Evolutionary conservation across 23 tunicate species (phyloP).

Genomic region (Oikopleura dioica): DNA sequence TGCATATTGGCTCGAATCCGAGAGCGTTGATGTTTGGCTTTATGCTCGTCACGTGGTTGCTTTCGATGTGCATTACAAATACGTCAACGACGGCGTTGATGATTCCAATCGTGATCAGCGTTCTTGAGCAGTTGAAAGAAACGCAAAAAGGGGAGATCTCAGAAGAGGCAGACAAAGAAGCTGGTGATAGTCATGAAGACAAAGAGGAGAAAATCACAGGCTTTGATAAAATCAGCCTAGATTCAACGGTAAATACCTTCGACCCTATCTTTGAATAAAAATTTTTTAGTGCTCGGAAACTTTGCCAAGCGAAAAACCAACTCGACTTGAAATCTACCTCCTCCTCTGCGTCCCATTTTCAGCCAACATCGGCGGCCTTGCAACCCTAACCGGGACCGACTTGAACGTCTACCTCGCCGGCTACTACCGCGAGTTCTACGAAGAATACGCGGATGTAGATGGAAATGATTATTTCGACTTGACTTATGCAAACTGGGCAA

Average conservation of each 20-base stretch:
- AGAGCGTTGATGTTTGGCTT: constrained; percentile 74
- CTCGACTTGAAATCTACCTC: background rate
- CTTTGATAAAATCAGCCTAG: no score
- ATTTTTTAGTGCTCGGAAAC: no score
- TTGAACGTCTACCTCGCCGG: background rate
- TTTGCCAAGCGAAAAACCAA: no score
- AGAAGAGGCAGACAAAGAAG: background rate
- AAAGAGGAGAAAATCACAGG: no score
- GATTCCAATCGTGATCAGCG: constrained; percentile 44
- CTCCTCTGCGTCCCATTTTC: background rate
- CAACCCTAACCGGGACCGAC: background rate
- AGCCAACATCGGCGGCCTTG: background rate
- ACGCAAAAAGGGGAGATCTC: background rate
- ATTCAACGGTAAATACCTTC: no score
- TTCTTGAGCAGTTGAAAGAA: background rate
- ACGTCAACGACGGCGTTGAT: constrained; percentile 95
- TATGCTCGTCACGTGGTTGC: constrained; percentile 55
- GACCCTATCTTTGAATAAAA: no score
- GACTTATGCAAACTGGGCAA: constrained; percentile 11
- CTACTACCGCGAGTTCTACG: background rate
- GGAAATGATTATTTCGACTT: background rate
- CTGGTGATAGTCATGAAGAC: background rate
- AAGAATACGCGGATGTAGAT: background rate
- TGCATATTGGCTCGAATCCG: constrained; percentile 40
- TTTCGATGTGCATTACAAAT: constrained; percentile 88